A percentile compares a stretch with the other conserved stretches of the same genome.
Conservation (phyloP, 92 coral and sea anemone genomes). For the Palythoa heliodiscus region DNA sequence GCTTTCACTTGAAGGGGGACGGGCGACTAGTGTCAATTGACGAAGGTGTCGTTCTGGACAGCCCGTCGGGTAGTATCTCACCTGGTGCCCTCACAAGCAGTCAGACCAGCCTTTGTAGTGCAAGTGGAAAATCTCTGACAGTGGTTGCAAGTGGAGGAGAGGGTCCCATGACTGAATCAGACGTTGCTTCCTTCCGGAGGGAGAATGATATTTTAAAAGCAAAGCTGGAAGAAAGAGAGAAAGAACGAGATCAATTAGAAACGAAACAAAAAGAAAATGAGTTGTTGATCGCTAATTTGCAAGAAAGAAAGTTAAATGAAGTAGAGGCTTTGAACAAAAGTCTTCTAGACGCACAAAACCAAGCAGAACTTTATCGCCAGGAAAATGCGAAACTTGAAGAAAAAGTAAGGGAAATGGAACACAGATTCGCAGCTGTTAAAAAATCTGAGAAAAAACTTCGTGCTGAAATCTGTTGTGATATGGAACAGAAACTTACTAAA, state of each 20-base stretch:
- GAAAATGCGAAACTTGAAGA: conserved; percentile 42
- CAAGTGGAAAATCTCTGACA: conserved; percentile 34
- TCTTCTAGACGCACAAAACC: conserved; percentile 25
- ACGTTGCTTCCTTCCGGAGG: conserved; percentile 63
- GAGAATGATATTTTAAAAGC: conserved; percentile 67
- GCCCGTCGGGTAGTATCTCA: conserved; percentile 51
- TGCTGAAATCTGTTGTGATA: conserved; percentile 67
- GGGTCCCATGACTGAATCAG: conserved; percentile 54
- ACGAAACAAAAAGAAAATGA: conserved; percentile 34
- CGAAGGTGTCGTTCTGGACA: conserved; percentile 89
- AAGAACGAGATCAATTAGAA: conserved; percentile 59
- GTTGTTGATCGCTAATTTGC: conserved; percentile 14
- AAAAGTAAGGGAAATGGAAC: conserved; percentile 52
- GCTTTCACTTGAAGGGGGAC: conserved; percentile 45
- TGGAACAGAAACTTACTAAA: conserved; percentile 52
- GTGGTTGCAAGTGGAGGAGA: conserved; percentile 26
- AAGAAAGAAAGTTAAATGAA: conserved; percentile 51
- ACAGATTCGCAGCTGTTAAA: conserved; percentile 52
- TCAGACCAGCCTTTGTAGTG: conserved; percentile 41
- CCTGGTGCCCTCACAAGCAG: conserved; percentile 41
- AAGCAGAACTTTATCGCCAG: conserved; percentile 8
- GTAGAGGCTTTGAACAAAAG: conserved; percentile 53
- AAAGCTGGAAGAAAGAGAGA: conserved; percentile 68
- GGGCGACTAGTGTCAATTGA: conserved; percentile 82
- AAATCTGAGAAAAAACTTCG: conserved; percentile 73